A percentile compares a stretch with the other conserved stretches of the same genome.
Evolutionary conservation across 2,888 invertebrate species (phyloP).

Genomic region (Drosophila meridiana): DNA sequence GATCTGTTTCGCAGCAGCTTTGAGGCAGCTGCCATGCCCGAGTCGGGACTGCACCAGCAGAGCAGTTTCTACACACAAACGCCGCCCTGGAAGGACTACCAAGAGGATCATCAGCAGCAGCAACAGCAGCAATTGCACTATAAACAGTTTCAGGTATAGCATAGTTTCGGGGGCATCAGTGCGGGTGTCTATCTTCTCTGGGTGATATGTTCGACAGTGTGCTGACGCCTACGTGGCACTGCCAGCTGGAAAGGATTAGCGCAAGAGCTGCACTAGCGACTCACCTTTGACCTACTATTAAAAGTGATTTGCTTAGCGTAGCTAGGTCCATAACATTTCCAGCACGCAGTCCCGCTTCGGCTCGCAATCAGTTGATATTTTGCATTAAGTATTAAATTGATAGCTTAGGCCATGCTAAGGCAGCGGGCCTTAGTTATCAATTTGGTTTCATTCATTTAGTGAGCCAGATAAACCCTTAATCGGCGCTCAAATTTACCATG

Average conservation of each 20-base stretch:
- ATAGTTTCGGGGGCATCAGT: slow-evolving; percentile 57
- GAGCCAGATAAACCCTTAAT: slow-evolving; percentile 27
- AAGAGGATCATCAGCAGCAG: slow-evolving; percentile 73
- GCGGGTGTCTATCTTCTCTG: slow-evolving; percentile 50
- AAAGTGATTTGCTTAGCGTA: slow-evolving; percentile 33
- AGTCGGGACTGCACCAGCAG: slow-evolving; percentile 77
- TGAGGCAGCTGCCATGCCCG: slow-evolving; percentile 84
- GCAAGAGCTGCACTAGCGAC: slow-evolving; percentile 23
- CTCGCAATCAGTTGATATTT: slow-evolving; percentile 60
- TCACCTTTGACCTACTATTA: slow-evolving; percentile 19
- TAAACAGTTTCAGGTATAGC: slow-evolving; percentile 79
- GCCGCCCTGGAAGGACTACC: slow-evolving; percentile 85
- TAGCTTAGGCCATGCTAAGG: slow-evolving; percentile 27
- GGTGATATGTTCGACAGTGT: slow-evolving; percentile 66
- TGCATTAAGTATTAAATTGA: slow-evolving; percentile 57
- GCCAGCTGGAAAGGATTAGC: slow-evolving; percentile 13
- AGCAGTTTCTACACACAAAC: slow-evolving; percentile 85
- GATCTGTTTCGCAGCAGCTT: slow-evolving; percentile 88
- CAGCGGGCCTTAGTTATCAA: slow-evolving; percentile 32
- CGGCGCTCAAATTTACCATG: slow-evolving; percentile 7
- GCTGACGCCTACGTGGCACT: slow-evolving; percentile 26
- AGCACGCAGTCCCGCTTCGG: slow-evolving; percentile 32
- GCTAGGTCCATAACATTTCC: slow-evolving; percentile 19
- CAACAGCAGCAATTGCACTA: slow-evolving; percentile 50
- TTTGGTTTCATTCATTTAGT: slow-evolving; percentile 36